Percentiles rank a stretch among this genome's conserved stretches.
Evolutionary conservation across 2,797 vertebrate species (phyloP).

Genomic region (Australoheros facetus): DNA sequence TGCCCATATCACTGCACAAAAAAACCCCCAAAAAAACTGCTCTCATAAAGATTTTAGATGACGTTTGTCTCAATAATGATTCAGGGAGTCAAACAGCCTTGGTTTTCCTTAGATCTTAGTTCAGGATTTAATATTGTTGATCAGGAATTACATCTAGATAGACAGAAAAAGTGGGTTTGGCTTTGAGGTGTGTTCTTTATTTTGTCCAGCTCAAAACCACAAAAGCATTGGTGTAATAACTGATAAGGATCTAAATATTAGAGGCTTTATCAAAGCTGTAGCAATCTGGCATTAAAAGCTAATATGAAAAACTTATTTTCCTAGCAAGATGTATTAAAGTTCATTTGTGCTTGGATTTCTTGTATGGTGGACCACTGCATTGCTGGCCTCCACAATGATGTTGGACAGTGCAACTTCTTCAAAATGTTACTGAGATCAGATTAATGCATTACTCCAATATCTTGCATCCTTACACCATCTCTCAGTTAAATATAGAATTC

Average conservation of each 20-base stretch:
- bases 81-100: neutral
- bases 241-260: too few species aligned
- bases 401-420: neutral
- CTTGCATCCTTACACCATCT: neutral
- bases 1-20: too few species aligned
- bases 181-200: neutral
- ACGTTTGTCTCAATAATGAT: neutral
- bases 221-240: too few species aligned
- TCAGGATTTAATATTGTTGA: neutral
- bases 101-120: neutral
- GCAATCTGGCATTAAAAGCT: too few species aligned
- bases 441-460: neutral
- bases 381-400: too few species aligned
- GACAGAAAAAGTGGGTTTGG: neutral
- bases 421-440: neutral
- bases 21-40: too few species aligned
- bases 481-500: neutral
- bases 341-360: neutral
- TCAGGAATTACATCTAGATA: neutral
- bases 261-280: too few species aligned
- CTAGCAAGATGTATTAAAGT: neutral
- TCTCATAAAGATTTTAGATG: neutral
- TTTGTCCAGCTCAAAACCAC: neutral
- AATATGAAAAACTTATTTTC: too few species aligned
- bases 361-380: neutral